Evolutionary conservation across 2,113 vertebrate species (phyloP), one percentile per base, ranked within the genome.

Genomic region (Uria aalge): DNA sequence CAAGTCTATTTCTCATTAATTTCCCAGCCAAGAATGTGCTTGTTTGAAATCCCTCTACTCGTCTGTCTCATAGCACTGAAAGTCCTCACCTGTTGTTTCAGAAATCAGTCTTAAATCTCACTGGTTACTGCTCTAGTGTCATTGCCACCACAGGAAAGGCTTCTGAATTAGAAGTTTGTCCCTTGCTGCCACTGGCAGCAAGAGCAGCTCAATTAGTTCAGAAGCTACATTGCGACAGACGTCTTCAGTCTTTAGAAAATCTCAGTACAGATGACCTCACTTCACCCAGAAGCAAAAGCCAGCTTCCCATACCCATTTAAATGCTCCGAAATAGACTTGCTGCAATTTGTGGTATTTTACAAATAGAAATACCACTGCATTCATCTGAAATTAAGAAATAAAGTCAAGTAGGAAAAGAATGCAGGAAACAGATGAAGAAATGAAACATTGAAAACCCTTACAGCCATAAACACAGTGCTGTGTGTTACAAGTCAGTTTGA

Each of bases 121-220:
- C 56, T 57, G 48, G 48, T 94, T 88, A 67, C 55, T 60, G 76
- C 47, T 76, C 40, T 27, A 82, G 50, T n/a, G 34, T 3, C 63
- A 69, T 10, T 85, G 74, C 22, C 82, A 92, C 50, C 30, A 71
- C 30, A 56, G 84, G 64, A 40, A 59, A 94, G 30, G 71, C 7
- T 94, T 82, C 73, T 63, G 40, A 92, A 85, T 79, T 41, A 91
- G 38, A 63, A 93, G 47, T 62, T 59, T 87, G 76, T 91, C 66
- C 80, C 89, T 48, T 89, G 73, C 83, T 93, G 83, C 57, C 68
- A 86, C 30, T 91, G 94, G 80, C 86, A 92, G 88, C 90, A 93
- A 80, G 52, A 83, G 34, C 50, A 86, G 50, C 80, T 85, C 92
- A 95, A 87, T 95, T 95, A 94, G 80, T 92, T 94, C 56, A 91